Conservation (phyloP, 2,113 vertebrate genomes). For the Cepphus grylle region DNA sequence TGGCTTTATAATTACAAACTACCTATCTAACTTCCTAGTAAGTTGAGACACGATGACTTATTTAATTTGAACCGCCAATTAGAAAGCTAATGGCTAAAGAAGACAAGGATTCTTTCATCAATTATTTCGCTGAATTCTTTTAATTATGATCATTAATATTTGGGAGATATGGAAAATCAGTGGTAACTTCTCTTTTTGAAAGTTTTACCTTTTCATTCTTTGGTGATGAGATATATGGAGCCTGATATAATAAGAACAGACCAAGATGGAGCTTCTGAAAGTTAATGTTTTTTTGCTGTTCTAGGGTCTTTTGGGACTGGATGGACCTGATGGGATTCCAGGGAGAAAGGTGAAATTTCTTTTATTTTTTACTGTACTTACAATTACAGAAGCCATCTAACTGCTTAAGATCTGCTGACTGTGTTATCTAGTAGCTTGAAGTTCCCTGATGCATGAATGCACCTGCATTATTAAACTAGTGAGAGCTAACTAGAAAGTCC, state of each 20-base stretch:
- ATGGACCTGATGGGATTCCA: slow-evolving; percentile 76
- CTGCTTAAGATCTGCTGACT: neutral
- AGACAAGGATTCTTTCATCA: neutral
- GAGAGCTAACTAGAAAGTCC: neutral
- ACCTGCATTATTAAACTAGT: neutral
- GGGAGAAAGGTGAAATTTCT: slow-evolving; percentile 78
- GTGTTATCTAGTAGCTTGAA: neutral
- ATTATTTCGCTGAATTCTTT: neutral
- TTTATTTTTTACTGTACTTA: neutral
- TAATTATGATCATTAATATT: neutral
- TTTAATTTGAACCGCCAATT: neutral
- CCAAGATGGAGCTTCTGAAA: neutral
- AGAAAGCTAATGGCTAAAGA: neutral
- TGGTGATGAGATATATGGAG: neutral
- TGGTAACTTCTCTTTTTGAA: neutral
- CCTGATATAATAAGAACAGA: neutral
- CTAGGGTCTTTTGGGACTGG: slow-evolving; percentile 84
- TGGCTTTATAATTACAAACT: neutral
- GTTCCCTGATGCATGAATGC: neutral
- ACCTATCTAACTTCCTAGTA: neutral
- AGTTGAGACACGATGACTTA: neutral
- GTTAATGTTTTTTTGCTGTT: neutral
- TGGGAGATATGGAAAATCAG: neutral
- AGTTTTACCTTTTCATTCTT: neutral
- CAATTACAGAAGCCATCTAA: neutral